Evolutionary conservation across 2,888 invertebrate genomes (phyloP).

Genomic region (Agonopterix heracliana): DNA sequence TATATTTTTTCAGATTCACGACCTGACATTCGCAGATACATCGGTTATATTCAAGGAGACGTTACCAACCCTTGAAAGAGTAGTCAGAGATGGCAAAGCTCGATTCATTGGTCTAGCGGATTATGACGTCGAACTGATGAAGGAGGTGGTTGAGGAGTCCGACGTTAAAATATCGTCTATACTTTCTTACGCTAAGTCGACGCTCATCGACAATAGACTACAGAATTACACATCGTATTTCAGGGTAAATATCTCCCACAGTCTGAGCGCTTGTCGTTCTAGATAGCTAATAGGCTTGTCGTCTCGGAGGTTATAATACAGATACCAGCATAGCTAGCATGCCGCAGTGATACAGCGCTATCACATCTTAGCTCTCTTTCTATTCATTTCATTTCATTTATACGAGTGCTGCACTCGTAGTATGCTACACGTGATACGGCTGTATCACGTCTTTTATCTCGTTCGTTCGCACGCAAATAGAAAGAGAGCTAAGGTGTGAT

Average conservation of each 20-base stretch:
- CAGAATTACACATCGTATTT: slow-evolving; percentile 84
- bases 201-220: slow-evolving; percentile 86
- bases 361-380: too few relatives aligned
- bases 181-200: slow-evolving; percentile 87
- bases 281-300: too few relatives aligned
- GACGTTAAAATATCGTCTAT: slow-evolving; percentile 81
- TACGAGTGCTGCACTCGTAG: too few relatives aligned
- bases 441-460: too few relatives aligned
- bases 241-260: slow-evolving; percentile 78
- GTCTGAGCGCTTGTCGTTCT: too few relatives aligned
- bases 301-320: too few relatives aligned
- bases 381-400: too few relatives aligned
- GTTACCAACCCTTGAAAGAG: slow-evolving; percentile 85
- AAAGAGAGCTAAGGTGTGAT: too few relatives aligned
- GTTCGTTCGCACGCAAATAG: too few relatives aligned
- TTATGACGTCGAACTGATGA: slow-evolving; percentile 86
- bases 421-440: too few relatives aligned
- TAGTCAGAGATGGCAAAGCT: slow-evolving; percentile 83
- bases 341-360: too few relatives aligned
- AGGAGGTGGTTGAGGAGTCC: slow-evolving; percentile 82
- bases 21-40: slow-evolving; percentile 89
- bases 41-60: slow-evolving; percentile 90
- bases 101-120: slow-evolving; percentile 91
- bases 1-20: slow-evolving; percentile 83
- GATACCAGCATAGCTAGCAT: too few relatives aligned